A percentile compares a stretch with the other conserved stretches of the same genome.
These are phyloP conservation scores for Sinocyclocheilus maitianheensis DNA, from an alignment of 2,113 vertebrate genomes.

Conservation along the genomic window DNA sequence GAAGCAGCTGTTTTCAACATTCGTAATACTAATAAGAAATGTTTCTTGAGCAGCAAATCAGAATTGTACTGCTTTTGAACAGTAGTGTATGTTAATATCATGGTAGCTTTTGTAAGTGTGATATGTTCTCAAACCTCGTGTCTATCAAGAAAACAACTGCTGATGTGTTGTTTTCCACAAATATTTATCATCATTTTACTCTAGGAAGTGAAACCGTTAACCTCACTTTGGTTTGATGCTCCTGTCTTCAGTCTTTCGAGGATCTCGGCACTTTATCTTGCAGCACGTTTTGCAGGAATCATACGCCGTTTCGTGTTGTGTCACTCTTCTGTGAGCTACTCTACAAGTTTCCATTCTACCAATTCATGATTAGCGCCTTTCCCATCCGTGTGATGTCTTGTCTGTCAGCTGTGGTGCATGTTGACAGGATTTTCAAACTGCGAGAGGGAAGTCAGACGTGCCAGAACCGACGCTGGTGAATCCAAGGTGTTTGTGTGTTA, in stretches of 20 bases:
- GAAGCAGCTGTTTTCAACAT: too few species aligned
- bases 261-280: not conserved
- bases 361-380: conserved; percentile 59
- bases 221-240: not conserved
- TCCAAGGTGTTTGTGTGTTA: conserved; percentile 52
- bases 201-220: not conserved
- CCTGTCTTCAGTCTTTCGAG: not conserved
- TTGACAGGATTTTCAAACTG: conserved; percentile 58
- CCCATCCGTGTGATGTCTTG: conserved; percentile 50
- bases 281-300: not conserved
- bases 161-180: not conserved
- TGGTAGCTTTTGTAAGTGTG: too few species aligned
- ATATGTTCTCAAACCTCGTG: too few species aligned
- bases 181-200: not conserved
- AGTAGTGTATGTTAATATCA: too few species aligned
- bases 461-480: conserved; percentile 54
- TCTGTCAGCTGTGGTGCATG: conserved; percentile 57
- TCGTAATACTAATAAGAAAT: too few species aligned
- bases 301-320: conserved; percentile 12
- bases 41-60: too few species aligned
- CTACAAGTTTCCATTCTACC: conserved; percentile 39
- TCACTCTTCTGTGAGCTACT: not conserved
- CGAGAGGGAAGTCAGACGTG: conserved; percentile 59
- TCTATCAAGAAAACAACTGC: not conserved
- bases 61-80: too few species aligned